A percentile compares a stretch with the other conserved stretches of the same genome.
Conservation (phyloP, 23 tunicate genomes). For the Diplosoma virens region DNA sequence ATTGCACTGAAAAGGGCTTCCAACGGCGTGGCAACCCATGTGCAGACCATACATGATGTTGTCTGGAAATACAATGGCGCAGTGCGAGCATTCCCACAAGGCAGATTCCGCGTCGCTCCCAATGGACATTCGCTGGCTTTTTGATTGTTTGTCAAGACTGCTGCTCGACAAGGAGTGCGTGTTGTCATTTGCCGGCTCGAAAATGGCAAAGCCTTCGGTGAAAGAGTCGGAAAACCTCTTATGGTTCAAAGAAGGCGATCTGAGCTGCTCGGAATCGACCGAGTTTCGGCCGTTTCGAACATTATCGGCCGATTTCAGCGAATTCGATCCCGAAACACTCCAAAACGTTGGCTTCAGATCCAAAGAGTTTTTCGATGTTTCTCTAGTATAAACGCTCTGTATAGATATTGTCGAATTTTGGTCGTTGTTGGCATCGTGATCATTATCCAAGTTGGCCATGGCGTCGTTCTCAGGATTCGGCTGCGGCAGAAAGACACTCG, state of each 20-base stretch:
- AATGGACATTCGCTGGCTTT: not conserved
- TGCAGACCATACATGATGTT: constrained; percentile 73
- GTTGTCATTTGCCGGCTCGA: not conserved
- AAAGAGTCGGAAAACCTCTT: not conserved
- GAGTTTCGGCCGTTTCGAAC: not conserved
- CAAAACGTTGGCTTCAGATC: not conserved
- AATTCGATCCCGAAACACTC: not conserved
- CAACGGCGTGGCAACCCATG: constrained; percentile 68
- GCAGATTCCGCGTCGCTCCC: not conserved
- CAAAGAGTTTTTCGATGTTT: not conserved
- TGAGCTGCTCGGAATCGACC: not conserved
- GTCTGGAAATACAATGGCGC: constrained; percentile 69
- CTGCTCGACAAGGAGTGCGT: no score
- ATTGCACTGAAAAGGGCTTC: constrained; percentile 41
- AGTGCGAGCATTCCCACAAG: constrained; percentile 52
- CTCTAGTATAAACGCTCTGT: constrained; percentile 10
- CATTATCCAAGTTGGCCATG: not conserved
- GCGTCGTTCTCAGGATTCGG: not conserved
- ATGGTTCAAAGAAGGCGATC: not conserved
- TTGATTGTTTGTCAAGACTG: not conserved
- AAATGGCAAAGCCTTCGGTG: not conserved
- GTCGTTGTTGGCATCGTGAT: not conserved
- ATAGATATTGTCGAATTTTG: constrained; percentile 8
- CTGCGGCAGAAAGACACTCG: not conserved
- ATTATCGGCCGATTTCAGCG: not conserved